These are phyloP conservation scores for Maniola hyperantus DNA, from an alignment of 2,888 invertebrate species.

Conservation along the genomic window DNA sequence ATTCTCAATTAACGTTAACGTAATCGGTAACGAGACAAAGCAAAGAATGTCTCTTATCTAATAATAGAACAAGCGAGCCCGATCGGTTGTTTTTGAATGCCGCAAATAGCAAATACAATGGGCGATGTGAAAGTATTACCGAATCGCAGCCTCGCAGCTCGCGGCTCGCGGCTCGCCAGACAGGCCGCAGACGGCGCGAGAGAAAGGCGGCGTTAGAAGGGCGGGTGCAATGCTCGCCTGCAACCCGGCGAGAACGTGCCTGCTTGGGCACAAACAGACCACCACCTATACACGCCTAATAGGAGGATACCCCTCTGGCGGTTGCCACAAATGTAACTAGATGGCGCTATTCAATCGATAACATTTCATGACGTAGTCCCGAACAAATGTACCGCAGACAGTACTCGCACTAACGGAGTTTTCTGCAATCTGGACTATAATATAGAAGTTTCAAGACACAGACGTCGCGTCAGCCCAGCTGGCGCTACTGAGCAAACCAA, in stretches of 20 bases:
- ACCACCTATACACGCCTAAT: too few relatives aligned
- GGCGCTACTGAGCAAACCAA: too few relatives aligned
- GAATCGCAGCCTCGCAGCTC: conserved; percentile 50
- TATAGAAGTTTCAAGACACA: too few relatives aligned
- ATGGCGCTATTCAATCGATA: too few relatives aligned
- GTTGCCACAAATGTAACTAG: too few relatives aligned
- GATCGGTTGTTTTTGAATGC: conserved; percentile 26
- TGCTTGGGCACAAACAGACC: not conserved
- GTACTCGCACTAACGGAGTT: too few relatives aligned
- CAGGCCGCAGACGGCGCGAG: conserved; percentile 60
- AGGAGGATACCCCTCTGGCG: too few relatives aligned
- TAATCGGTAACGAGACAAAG: not conserved
- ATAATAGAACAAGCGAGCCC: conserved; percentile 19
- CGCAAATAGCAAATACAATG: conserved; percentile 23
- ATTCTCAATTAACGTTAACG: not conserved
- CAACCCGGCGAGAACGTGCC: conserved; percentile 35
- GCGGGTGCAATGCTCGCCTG: conserved; percentile 50
- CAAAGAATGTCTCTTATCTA: conserved; percentile 13
- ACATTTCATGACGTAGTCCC: too few relatives aligned
- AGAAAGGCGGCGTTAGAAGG: conserved; percentile 62
- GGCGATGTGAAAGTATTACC: conserved; percentile 39
- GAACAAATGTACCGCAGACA: too few relatives aligned
- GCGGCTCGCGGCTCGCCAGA: too few relatives aligned
- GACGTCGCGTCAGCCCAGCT: too few relatives aligned
- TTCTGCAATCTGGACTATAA: too few relatives aligned